Conservation (phyloP, 2,797 vertebrate species). For the Tarsius wallacei region DNA sequence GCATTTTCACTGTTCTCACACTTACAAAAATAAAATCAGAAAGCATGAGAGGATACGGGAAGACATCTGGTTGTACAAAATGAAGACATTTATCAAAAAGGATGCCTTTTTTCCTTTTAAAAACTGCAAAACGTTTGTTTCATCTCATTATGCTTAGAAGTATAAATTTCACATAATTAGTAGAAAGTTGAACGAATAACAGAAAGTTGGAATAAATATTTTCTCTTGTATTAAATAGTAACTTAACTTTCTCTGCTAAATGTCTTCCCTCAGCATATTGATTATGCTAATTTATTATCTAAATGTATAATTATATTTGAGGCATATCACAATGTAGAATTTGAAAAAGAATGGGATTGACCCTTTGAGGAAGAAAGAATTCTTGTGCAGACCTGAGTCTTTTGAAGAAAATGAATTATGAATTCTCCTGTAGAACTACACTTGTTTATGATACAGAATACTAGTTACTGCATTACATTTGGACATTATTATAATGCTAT, state of each 20-base stretch:
- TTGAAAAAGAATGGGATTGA: neutral
- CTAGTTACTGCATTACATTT: neutral
- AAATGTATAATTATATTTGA: neutral
- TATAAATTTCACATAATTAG: constrained; percentile 43
- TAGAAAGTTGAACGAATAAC: constrained; percentile 14
- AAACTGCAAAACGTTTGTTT: constrained; percentile 61
- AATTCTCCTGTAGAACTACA: neutral
- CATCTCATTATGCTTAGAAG: constrained; percentile 29
- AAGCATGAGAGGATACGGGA: constrained; percentile 73
- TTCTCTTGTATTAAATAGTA: constrained; percentile 33
- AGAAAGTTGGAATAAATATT: constrained; percentile 3
- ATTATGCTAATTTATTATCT: constrained; percentile 19
- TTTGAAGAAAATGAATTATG: neutral
- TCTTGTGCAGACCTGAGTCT: neutral
- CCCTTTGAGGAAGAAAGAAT: neutral
- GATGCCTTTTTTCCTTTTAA: constrained; percentile 67
- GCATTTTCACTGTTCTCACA: constrained; percentile 83
- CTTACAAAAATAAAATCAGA: constrained; percentile 83
- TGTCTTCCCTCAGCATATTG: neutral
- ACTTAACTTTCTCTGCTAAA: neutral
- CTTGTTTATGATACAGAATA: neutral
- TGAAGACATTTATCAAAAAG: constrained; percentile 81
- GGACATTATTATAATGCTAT: neutral
- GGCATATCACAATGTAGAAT: neutral
- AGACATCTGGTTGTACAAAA: constrained; percentile 81